Evolutionary conservation across 2,888 invertebrate genomes (phyloP), one percentile per base, ranked within the genome.

Genomic region (Amphiduros pacificus): DNA sequence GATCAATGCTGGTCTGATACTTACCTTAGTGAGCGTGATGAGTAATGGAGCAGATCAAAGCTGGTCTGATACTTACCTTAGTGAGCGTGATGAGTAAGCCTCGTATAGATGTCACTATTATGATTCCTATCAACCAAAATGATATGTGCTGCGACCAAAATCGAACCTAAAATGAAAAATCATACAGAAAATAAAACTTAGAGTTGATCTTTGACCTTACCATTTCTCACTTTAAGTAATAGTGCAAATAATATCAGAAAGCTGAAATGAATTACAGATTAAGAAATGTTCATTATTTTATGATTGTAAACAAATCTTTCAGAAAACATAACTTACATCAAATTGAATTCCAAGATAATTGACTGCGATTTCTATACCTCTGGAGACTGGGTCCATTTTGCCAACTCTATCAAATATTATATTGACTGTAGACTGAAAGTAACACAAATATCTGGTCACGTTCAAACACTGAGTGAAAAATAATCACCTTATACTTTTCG

Each of bases 91-190:
- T 88, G 60, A 99, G 86, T 52, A 99, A 86, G 3, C 99, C 99
- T 67, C 99, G 85, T 55, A 99, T 97, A 11, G 98, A 98, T 0
- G 99, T 98, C 1, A 99, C 89, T 1, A 97, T 98, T 68, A 99
- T 99, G 73, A 97, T 95, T 0, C 99, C 99, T 3, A 99, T 91
- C 0, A 99, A 87, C 74, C 94, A 89, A 84, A 99, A 99, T 0
- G 98, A 98, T 52, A 99, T 91, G 79, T 99, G 96, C 78, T 99
- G 99, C 1, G 96, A 97, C 98, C 99, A 99, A 84, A 98, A 99
- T 22, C 90, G 89, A n/a, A 98, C 91, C 84, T 85, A 69, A 20
- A 56, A 44, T 24, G 3, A 55, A 40, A 24, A 2, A 40, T 24
- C 36, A 36, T 50, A n/a, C n/a, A n/a, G n/a, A n/a, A n/a, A n/a